Evolutionary conservation across 1,140 invertebrate genomes (phyloP).

Genomic region (Drosophila arawakana): DNA sequence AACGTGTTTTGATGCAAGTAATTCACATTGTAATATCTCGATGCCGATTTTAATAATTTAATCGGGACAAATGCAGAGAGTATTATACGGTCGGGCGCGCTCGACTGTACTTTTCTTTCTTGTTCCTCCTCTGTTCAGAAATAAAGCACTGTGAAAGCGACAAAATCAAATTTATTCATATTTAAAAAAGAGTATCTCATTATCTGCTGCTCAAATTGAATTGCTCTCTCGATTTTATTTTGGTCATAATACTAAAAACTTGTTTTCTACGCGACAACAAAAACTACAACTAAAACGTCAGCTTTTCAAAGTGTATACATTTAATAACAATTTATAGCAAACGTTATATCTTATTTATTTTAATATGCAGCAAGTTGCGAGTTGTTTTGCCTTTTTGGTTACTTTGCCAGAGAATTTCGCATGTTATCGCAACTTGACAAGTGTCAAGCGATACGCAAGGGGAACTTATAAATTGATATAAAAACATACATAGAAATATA

Average conservation of each 20-base stretch:
- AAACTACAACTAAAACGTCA: slow-evolving; percentile 26
- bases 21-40: too few species aligned
- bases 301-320: slow-evolving; percentile 41
- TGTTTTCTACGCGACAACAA: slow-evolving; percentile 55
- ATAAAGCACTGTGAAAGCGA: too few species aligned
- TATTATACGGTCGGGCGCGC: too few species aligned
- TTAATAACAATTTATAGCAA: slow-evolving; percentile 71
- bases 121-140: too few species aligned
- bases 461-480: slow-evolving; percentile 4
- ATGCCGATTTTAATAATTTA: too few species aligned
- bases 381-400: slow-evolving; percentile 71
- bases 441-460: slow-evolving; percentile 59
- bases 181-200: slow-evolving; percentile 7
- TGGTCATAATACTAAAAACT: slow-evolving; percentile 68
- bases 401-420: slow-evolving; percentile 65
- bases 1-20: too few species aligned
- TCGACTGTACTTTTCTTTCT: too few species aligned
- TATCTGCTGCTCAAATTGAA: slow-evolving; percentile 7
- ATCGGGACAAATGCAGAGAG: too few species aligned
- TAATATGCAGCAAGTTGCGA: slow-evolving; percentile 69
- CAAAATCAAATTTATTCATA: slow-evolving; percentile 2
- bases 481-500: slow-evolving; percentile 37
- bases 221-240: slow-evolving; percentile 30
- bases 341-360: slow-evolving; percentile 54
- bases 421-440: slow-evolving; percentile 78